A percentile compares a stretch with the other conserved stretches of the same genome.
Evolutionary conservation across 2,888 invertebrate species (phyloP).

Genomic region (Dolichomitus sp.): DNA sequence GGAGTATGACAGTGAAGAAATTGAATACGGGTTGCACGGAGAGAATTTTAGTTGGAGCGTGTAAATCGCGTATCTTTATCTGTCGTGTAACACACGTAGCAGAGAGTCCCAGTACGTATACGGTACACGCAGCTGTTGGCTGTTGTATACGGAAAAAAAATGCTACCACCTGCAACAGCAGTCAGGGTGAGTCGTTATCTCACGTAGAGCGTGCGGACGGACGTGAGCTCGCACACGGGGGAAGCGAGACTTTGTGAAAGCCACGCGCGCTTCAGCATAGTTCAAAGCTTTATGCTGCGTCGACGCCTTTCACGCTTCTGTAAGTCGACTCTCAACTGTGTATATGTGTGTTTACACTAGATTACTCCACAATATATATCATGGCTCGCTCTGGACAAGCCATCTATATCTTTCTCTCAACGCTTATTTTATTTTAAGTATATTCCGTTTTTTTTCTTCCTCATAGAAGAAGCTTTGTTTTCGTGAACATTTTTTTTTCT

Average conservation of each 20-base stretch:
- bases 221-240: constrained; percentile 36
- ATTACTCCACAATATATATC: constrained; percentile 55
- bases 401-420: not conserved
- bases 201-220: constrained; percentile 43
- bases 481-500: too few relatives aligned
- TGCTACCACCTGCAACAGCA: constrained; percentile 25
- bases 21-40: constrained; percentile 34
- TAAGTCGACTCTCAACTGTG: constrained; percentile 23
- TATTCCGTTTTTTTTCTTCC: not conserved
- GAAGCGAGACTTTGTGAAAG: constrained; percentile 58
- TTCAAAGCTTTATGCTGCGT: constrained; percentile 64
- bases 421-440: constrained; percentile 13
- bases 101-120: not conserved
- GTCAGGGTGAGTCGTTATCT: constrained; percentile 61
- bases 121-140: constrained; percentile 29
- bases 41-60: constrained; percentile 21
- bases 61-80: constrained; percentile 34
- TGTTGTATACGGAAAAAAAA: constrained; percentile 10
- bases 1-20: constrained; percentile 10
- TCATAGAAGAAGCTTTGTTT: too few relatives aligned
- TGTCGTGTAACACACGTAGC: constrained; percentile 15
- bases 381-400: not conserved
- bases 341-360: constrained; percentile 53
- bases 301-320: constrained; percentile 42
- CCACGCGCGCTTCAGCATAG: constrained; percentile 47